Evolutionary conservation across 2,888 invertebrate species (phyloP).

Genomic region (Eilema caniola): DNA sequence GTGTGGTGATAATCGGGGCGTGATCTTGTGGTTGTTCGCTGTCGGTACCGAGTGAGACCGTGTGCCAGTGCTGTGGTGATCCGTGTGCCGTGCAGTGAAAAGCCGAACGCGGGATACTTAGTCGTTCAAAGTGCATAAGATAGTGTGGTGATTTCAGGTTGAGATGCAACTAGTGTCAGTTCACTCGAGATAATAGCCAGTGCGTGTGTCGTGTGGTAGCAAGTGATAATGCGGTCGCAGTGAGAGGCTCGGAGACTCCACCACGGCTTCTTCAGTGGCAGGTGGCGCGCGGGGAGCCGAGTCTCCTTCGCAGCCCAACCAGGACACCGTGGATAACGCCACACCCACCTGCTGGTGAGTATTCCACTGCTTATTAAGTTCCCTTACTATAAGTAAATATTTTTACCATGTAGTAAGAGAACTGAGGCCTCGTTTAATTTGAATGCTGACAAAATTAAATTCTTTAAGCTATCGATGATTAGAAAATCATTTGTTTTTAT

Average conservation of each 20-base stretch:
- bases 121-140: slow-evolving; percentile 29
- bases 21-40: slow-evolving; percentile 63
- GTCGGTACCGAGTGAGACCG: slow-evolving; percentile 48
- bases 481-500: not conserved
- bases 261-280: slow-evolving; percentile 86
- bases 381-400: not conserved
- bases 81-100: slow-evolving; percentile 35
- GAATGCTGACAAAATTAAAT: not conserved
- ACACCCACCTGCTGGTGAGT: slow-evolving; percentile 85
- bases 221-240: slow-evolving; percentile 88
- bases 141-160: slow-evolving; percentile 77
- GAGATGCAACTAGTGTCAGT: slow-evolving; percentile 85
- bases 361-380: slow-evolving; percentile 3
- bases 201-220: slow-evolving; percentile 77
- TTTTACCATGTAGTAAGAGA: not conserved
- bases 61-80: slow-evolving; percentile 52
- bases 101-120: slow-evolving; percentile 44
- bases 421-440: not conserved
- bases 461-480: not conserved
- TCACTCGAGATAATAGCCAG: slow-evolving; percentile 85
- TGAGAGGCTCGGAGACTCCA: slow-evolving; percentile 79
- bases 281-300: slow-evolving; percentile 86
- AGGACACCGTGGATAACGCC: slow-evolving; percentile 85
- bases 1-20: slow-evolving; percentile 79
- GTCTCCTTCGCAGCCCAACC: slow-evolving; percentile 87